Base-by-base conservation (phyloP, 2,113 vertebrate species). In the Eleginops maclovinus region DNA sequence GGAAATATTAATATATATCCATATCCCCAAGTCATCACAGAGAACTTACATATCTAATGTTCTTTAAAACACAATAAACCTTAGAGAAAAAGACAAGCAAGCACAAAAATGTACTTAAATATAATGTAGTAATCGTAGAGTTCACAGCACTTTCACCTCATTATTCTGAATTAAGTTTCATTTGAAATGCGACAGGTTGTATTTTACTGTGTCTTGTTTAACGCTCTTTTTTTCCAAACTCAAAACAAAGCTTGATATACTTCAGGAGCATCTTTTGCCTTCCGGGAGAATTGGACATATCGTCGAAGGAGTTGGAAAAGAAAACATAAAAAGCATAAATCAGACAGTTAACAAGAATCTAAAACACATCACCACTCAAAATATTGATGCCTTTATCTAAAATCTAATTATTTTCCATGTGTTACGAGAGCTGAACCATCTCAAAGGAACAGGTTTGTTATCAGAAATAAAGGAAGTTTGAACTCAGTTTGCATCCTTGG, bases 91-190 rank as follows among this genome's bases (percentile, higher is more conserved):
- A 22, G n/a, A 76, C 10, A 21, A 43, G 19, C 2, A n/a, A 13
- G 22, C 9, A 13, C 16, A 63, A 68, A 40, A 53, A 49, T n/a
- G 24, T 43, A 22, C 44, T 49, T 21, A 22, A 50, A 49, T 7
- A 59, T 71, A 31, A 12, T 58, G 63, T 26, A 55, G 28, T 56
- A 9, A 46, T 56, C 4, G 63, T 44, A 72, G n/a, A 53, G 66
- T 60, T 84, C 72, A 66, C 21, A 60, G 14, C 60, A 72, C 55
- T 43, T 71, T 41, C 10, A 11, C 31, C 43, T 69, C n/a, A 64
- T 73, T 68, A 77, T 55, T 60, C 26, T 64, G 50, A 73, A 65
- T 69, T 14, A 59, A 50, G 43, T 63, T 69, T n/a, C 22, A 55
- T 74, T 77, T 51, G 46, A 70, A 63, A 54, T 56, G 19, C 28